Percentiles rank a stretch among this genome's conserved stretches.
These are phyloP conservation scores for Agrochola lota DNA, from an alignment of 2,888 invertebrate genomes.

Conservation along the genomic window DNA sequence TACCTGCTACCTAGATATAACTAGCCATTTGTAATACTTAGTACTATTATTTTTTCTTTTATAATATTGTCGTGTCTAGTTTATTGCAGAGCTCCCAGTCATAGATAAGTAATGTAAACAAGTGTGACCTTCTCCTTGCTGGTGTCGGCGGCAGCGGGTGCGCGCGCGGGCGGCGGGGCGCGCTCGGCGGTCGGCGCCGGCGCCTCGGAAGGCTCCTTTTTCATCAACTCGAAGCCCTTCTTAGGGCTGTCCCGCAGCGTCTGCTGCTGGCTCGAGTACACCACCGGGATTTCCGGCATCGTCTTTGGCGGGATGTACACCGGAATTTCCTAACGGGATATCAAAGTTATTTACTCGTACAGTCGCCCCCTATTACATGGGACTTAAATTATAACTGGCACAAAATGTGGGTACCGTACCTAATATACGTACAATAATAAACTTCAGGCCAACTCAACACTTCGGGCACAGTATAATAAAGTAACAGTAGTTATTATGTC, in stretches of 20 bases:
- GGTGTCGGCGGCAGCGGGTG: background rate
- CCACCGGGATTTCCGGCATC: constrained; percentile 83
- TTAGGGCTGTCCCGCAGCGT: constrained; percentile 84
- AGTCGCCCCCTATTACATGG: background rate
- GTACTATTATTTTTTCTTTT: too few relatives aligned
- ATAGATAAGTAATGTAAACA: background rate
- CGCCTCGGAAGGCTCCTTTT: constrained; percentile 58
- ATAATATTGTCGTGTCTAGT: background rate
- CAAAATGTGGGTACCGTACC: background rate
- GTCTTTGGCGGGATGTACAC: constrained; percentile 80
- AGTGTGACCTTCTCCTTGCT: constrained; percentile 13
- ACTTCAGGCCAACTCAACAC: background rate
- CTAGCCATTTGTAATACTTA: background rate
- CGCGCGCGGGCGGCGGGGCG: constrained; percentile 40
- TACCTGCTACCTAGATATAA: background rate
- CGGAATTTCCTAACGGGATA: constrained; percentile 74
- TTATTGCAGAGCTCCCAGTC: background rate
- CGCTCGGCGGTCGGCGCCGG: constrained; percentile 30
- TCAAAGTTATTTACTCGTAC: background rate
- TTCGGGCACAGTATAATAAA: background rate
- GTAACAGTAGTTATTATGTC: too few relatives aligned
- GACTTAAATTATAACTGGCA: background rate
- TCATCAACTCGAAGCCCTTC: constrained; percentile 79
- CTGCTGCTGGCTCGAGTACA: constrained; percentile 79
- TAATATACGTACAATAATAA: background rate